Percentiles rank a stretch among this genome's conserved stretches.
Evolutionary conservation across 2,113 vertebrate species (phyloP).

Genomic region (Malurus cyaneus): DNA sequence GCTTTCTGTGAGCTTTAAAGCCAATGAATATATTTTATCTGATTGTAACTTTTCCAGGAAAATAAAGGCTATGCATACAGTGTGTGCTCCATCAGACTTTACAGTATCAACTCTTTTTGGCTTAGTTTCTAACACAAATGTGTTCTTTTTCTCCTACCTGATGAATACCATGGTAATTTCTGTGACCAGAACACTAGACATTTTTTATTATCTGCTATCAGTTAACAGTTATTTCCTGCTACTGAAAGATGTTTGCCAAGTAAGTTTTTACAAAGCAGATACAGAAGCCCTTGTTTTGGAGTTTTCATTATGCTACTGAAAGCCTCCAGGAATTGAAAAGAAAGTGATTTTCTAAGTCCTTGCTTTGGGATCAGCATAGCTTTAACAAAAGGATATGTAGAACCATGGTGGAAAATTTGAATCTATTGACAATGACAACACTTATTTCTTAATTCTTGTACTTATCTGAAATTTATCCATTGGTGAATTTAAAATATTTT

Average conservation of each 20-base stretch:
- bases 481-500: background rate
- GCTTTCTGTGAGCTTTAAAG: constrained; percentile 34
- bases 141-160: constrained; percentile 35
- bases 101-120: constrained; percentile 47
- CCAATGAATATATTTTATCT: constrained; percentile 63
- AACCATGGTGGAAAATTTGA: background rate
- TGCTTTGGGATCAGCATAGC: background rate
- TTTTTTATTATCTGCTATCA: constrained; percentile 48
- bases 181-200: constrained; percentile 28
- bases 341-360: background rate
- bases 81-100: constrained; percentile 26
- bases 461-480: background rate
- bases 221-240: constrained; percentile 53
- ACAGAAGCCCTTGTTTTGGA: constrained; percentile 12
- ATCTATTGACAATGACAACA: background rate
- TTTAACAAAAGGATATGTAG: background rate
- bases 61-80: constrained; percentile 39
- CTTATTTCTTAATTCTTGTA: background rate
- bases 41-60: constrained; percentile 68
- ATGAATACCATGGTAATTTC: constrained; percentile 46
- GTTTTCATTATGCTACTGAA: background rate
- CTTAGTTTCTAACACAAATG: constrained; percentile 2
- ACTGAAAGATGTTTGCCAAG: constrained; percentile 42
- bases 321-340: background rate
- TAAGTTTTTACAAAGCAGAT: constrained; percentile 9